Conservation (phyloP, 2,113 vertebrate species). For the Benitochromis conjunctus region DNA sequence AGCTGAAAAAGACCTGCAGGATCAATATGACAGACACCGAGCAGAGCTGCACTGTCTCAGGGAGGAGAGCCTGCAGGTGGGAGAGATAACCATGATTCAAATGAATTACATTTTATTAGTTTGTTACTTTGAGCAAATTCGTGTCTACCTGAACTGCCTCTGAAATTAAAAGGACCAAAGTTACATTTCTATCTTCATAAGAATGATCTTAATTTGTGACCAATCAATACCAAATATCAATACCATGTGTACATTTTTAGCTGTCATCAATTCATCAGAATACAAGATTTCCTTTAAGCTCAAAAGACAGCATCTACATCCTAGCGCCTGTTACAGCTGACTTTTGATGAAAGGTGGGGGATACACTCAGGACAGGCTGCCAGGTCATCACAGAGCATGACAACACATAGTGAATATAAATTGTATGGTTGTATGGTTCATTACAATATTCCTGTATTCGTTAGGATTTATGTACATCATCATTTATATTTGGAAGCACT, state of each 20-base stretch:
- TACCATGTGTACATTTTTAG: not conserved
- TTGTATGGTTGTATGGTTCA: not conserved
- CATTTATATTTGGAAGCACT: not conserved
- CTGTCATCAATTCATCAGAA: not conserved
- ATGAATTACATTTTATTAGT: not conserved
- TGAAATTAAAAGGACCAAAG: not conserved
- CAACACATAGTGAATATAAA: not conserved
- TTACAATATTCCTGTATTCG: not conserved
- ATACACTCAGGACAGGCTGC: not conserved
- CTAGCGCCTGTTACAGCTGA: not conserved
- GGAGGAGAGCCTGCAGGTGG: slow-evolving; percentile 79
- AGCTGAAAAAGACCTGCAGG: slow-evolving; percentile 69
- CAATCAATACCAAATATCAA: no score
- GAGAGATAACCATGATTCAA: not conserved
- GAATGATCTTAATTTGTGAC: not conserved
- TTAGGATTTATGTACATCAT: not conserved
- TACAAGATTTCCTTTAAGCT: not conserved
- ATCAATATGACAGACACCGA: slow-evolving; percentile 59
- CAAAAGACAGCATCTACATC: not conserved
- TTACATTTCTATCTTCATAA: not conserved
- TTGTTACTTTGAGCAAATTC: not conserved
- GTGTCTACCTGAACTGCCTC: not conserved
- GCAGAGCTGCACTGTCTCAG: slow-evolving; percentile 65
- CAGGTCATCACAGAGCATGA: not conserved
- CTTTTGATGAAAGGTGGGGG: not conserved